Conservation (phyloP, 2,888 invertebrate genomes). For the Schrankia costaestrigalis region DNA sequence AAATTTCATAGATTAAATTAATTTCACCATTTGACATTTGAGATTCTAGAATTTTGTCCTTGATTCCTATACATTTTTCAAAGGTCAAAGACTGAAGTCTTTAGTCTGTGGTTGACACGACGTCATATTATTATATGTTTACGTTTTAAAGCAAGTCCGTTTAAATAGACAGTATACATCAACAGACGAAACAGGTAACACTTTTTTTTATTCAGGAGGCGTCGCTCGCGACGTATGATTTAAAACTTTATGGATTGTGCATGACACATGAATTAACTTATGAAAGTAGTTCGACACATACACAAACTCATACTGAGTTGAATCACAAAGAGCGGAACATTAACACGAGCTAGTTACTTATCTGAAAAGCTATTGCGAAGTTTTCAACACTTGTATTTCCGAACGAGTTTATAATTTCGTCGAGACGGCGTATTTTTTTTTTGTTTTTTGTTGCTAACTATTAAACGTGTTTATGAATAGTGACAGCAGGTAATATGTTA, state of each 20-base stretch:
- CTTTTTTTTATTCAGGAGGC: conserved; percentile 50
- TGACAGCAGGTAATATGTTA: no score
- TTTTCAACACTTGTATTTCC: conserved; percentile 59
- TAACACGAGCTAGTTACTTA: conserved; percentile 71
- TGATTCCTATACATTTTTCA: no score
- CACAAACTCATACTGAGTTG: conserved; percentile 48
- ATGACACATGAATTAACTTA: conserved; percentile 72
- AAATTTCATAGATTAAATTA: no score
- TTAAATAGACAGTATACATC: no score
- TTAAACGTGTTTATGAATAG: no score
- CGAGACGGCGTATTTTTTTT: conserved; percentile 8
- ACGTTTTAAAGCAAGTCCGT: no score
- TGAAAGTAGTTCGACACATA: conserved; percentile 66
- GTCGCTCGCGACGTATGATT: conserved; percentile 45
- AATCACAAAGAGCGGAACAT: conserved; percentile 73
- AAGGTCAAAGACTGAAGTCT: no score
- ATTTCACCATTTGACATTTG: no score
- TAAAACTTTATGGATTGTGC: conserved; percentile 66
- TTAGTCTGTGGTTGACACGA: no score
- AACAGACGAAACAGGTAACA: no score
- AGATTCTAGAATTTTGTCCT: no score
- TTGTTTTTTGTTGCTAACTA: neutral
- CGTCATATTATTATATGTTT: no score
- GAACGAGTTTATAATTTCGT: conserved; percentile 55
- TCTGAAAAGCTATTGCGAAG: conserved; percentile 69